Percentiles rank a stretch among this genome's conserved stretches.
Evolutionary conservation across 2,113 vertebrate species (phyloP).

Genomic region (Clupea harengus): DNA sequence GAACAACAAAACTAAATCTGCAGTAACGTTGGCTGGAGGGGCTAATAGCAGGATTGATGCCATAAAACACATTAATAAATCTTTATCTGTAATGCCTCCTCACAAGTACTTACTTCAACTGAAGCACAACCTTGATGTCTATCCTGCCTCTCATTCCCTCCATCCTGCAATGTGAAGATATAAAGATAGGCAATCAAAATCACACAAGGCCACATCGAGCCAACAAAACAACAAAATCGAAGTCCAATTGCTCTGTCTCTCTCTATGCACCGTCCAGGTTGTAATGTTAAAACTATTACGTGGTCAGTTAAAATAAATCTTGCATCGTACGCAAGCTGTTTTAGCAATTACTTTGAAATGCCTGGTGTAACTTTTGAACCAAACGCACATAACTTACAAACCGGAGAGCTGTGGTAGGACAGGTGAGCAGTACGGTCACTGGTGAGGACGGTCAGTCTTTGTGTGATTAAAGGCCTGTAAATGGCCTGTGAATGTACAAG

Average conservation of each 20-base stretch:
- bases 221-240: neutral
- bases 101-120: neutral
- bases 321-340: neutral
- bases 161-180: neutral
- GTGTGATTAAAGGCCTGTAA: neutral
- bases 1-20: neutral
- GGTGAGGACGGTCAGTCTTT: neutral
- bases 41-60: neutral
- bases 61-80: neutral
- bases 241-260: neutral
- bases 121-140: too few relatives aligned
- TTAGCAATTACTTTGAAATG: conserved; percentile 11
- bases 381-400: neutral
- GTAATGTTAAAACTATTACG: neutral
- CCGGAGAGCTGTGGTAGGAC: neutral
- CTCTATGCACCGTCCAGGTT: neutral
- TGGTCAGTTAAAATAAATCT: neutral
- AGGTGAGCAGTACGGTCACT: neutral
- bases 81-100: neutral
- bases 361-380: neutral
- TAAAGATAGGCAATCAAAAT: neutral
- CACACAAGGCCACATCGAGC: neutral
- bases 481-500: neutral
- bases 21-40: neutral
- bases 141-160: neutral